phyloP scores from a whole-genome alignment of 2,888 invertebrate species.

The Coenonympha arcania region DNA sequence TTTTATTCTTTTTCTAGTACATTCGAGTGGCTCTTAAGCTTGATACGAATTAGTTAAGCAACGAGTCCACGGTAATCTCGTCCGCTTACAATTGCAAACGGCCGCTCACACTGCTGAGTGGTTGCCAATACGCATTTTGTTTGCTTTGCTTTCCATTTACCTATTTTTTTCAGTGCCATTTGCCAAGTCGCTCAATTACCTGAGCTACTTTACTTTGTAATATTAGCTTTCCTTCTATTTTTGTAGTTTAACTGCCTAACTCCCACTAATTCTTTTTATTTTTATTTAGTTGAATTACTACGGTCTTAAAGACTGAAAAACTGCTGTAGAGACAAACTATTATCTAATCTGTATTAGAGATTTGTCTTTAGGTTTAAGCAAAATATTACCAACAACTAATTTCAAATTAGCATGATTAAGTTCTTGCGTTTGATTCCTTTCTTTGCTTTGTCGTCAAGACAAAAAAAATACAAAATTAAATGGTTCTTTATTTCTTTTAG shows the following conservation, averaged over 20 bases:
- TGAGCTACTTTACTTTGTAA: not conserved
- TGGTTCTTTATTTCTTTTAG: slow-evolving; percentile 1
- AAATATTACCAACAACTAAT: no score
- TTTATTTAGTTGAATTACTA: no score
- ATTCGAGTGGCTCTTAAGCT: slow-evolving; percentile 47
- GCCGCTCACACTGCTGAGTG: slow-evolving; percentile 48
- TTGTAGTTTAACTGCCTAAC: not conserved
- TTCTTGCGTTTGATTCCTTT: not conserved
- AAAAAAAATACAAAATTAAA: not conserved
- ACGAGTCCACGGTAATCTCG: slow-evolving; percentile 52
- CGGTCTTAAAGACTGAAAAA: no score
- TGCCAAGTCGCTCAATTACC: slow-evolving; percentile 24
- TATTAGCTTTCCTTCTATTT: not conserved
- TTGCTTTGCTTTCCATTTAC: slow-evolving; percentile 47
- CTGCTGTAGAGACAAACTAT: no score
- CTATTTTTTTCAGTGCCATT: slow-evolving; percentile 31
- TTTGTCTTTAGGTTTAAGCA: no score
- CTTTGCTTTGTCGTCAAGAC: not conserved
- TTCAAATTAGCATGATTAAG: slow-evolving; percentile 1
- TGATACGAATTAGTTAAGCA: slow-evolving; percentile 63
- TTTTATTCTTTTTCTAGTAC: slow-evolving; percentile 43
- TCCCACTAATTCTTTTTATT: no score
- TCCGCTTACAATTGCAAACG: slow-evolving; percentile 64
- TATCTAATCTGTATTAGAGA: no score
- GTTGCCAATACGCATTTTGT: slow-evolving; percentile 53